Evolutionary conservation across 2,888 invertebrate genomes (phyloP).

Genomic region (Drosophila multiciliata): DNA sequence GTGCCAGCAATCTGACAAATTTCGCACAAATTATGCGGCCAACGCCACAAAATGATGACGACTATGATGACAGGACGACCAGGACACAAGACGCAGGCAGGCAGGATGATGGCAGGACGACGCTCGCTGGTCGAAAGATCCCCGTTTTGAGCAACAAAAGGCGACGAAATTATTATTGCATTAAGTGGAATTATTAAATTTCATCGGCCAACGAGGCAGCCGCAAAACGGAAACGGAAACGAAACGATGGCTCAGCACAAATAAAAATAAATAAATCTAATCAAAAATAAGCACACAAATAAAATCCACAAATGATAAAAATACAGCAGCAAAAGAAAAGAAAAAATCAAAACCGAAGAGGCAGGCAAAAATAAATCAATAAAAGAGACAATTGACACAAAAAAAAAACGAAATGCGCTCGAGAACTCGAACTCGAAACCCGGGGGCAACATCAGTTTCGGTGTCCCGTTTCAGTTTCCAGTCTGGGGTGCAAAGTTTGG

Average conservation of each 20-base stretch:
- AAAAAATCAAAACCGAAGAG: conserved; percentile 14
- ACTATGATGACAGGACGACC: conserved; percentile 54
- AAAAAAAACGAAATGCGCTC: conserved; percentile 34
- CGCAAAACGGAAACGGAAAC: conserved; percentile 42
- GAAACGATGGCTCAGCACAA: conserved; percentile 64
- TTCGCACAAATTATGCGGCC: conserved; percentile 78
- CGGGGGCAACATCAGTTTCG: conserved; percentile 26
- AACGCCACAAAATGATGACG: conserved; percentile 67
- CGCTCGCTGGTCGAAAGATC: conserved; percentile 8
- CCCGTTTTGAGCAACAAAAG: conserved; percentile 60
- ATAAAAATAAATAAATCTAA: conserved; percentile 81
- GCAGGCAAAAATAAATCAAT: conserved; percentile 73
- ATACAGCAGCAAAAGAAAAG: conserved; percentile 22
- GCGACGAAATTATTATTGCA: conserved; percentile 81
- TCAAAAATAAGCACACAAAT: conserved; percentile 81
- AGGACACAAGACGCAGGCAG: conserved; percentile 3
- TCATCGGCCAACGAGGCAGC: conserved; percentile 64
- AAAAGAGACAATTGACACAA: conserved; percentile 76
- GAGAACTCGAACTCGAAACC: conserved; percentile 6
- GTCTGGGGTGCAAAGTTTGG: conserved; percentile 61
- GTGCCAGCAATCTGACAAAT: conserved; percentile 79
- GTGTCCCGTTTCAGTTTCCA: conserved; percentile 47
- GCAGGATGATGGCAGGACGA: conserved; percentile 6
- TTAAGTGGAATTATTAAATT: conserved; percentile 81
- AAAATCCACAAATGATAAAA: conserved; percentile 62